Percentiles rank a stretch among this genome's conserved stretches.
Evolutionary conservation across 2,888 invertebrate species (phyloP).

Genomic region (Stenotaenia linearis): DNA sequence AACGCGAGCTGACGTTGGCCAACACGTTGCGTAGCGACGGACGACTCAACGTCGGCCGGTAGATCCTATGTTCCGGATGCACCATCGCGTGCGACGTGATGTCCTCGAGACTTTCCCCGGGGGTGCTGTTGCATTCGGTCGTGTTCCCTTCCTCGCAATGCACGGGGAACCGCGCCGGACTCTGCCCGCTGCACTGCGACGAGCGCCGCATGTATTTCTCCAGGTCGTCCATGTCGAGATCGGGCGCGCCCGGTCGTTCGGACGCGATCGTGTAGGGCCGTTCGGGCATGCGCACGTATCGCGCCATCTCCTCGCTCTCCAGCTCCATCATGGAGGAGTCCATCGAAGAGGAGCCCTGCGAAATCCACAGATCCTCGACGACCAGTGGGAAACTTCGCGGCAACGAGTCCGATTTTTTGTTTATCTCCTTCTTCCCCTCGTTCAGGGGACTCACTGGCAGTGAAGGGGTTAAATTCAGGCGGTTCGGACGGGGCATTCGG

Average conservation of each 20-base stretch:
- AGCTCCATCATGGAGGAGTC: neutral
- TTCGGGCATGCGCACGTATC: constrained; percentile 46
- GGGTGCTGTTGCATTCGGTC: constrained; percentile 45
- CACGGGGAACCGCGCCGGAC: constrained; percentile 24
- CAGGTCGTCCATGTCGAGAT: constrained; percentile 62
- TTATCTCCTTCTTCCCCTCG: constrained; percentile 60
- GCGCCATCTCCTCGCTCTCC: neutral
- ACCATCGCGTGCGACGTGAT: constrained; percentile 51
- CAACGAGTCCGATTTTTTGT: constrained; percentile 68
- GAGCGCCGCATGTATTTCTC: constrained; percentile 51
- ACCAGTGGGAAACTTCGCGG: constrained; percentile 70
- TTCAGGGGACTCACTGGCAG: constrained; percentile 34
- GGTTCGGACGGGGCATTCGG: neutral
- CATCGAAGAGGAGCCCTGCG: neutral
- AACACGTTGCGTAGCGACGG: constrained; percentile 44
- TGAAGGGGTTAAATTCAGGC: constrained; percentile 38
- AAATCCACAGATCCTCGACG: constrained; percentile 48
- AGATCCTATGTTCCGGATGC: constrained; percentile 76
- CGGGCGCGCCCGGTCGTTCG: constrained; percentile 57
- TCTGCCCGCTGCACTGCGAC: constrained; percentile 28
- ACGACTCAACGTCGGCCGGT: constrained; percentile 55
- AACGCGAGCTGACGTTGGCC: constrained; percentile 41
- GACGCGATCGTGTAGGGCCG: constrained; percentile 67
- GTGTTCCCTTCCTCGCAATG: constrained; percentile 44
- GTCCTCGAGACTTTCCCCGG: constrained; percentile 50